Conservation (phyloP, 2,113 vertebrate genomes). For the Oophaga pumilio region DNA sequence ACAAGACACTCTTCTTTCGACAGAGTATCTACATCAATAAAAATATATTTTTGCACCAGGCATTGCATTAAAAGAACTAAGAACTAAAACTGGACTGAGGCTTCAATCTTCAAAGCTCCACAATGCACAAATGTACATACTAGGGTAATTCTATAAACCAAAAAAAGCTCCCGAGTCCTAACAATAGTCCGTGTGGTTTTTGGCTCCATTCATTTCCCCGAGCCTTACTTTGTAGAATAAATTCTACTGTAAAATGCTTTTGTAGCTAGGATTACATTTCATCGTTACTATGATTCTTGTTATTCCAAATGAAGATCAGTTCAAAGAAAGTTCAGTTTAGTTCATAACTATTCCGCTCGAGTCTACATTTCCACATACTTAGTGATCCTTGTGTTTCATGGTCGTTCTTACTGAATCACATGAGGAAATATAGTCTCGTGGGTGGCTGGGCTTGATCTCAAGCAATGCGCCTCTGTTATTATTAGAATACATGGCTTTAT, state of each 20-base stretch:
- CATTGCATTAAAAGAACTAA: no score
- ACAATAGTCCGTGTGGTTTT: not conserved
- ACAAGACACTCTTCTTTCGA: no score
- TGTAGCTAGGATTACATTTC: not conserved
- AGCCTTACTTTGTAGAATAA: not conserved
- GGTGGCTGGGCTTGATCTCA: not conserved
- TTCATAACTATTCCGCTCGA: not conserved
- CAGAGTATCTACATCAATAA: no score
- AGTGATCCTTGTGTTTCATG: not conserved
- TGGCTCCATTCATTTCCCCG: not conserved
- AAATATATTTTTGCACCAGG: no score
- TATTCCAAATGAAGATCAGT: slow-evolving; percentile 16
- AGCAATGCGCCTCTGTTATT: not conserved
- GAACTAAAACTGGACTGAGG: not conserved
- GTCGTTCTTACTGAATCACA: not conserved
- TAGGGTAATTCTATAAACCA: not conserved
- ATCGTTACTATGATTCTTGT: slow-evolving; percentile 2
- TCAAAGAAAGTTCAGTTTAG: slow-evolving; percentile 13
- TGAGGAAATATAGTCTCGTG: not conserved
- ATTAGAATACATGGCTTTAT: no score
- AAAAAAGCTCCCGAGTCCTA: not conserved
- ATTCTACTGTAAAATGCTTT: not conserved
- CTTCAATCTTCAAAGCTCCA: not conserved
- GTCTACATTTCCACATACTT: not conserved
- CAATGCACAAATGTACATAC: not conserved